A percentile compares a stretch with the other conserved stretches of the same genome.
phyloP scores from a whole-genome alignment of 2,888 invertebrate species.

The Notodonta dromedarius region DNA sequence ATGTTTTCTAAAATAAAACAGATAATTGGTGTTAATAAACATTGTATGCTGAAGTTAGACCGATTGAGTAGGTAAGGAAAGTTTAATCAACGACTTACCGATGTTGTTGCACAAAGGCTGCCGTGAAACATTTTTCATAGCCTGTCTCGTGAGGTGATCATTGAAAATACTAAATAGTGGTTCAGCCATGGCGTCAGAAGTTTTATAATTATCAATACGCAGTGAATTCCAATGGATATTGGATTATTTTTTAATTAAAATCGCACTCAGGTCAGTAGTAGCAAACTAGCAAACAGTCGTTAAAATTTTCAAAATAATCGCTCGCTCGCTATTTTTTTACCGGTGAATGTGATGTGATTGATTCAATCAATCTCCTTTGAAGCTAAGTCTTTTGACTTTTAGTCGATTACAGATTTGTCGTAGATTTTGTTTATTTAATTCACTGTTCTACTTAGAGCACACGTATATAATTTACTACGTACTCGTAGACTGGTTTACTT shows the following conservation, averaged over 20 bases:
- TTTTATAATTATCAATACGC: background rate
- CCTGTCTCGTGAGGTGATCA: conserved; percentile 60
- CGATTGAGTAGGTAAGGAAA: background rate
- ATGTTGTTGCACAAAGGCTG: conserved; percentile 70
- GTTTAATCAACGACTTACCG: conserved; percentile 51
- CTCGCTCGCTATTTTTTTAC: no score
- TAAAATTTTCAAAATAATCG: no score
- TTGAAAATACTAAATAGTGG: conserved; percentile 73
- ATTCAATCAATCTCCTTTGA: no score
- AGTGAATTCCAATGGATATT: background rate
- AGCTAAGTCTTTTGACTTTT: no score
- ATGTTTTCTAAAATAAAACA: conserved; percentile 61
- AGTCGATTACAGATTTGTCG: no score
- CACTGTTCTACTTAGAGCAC: no score
- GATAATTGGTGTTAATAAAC: background rate
- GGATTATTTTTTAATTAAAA: background rate
- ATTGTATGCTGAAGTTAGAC: background rate
- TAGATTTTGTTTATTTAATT: no score
- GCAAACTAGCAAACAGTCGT: no score
- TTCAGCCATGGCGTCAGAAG: conserved; percentile 56
- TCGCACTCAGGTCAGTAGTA: no score
- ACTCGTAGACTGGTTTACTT: no score
- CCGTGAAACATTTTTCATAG: conserved; percentile 65
- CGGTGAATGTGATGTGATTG: no score
- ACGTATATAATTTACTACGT: no score